A percentile compares a stretch with the other conserved stretches of the same genome.
Conservation (phyloP, 2,113 vertebrate genomes). For the Heterochromis multidens region DNA sequence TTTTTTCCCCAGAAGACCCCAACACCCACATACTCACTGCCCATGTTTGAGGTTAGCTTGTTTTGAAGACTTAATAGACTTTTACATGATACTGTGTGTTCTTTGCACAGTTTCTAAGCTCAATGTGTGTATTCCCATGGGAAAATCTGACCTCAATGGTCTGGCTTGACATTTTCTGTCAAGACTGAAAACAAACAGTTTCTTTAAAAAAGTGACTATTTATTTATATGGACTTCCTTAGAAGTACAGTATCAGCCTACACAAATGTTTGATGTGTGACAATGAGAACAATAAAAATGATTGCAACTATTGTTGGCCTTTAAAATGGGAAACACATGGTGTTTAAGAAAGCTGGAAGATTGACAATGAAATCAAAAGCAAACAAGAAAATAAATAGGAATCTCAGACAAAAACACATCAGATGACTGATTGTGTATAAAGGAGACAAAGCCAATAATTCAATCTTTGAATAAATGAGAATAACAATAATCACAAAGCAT, state of each 20-base stretch:
- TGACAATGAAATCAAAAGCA: background rate
- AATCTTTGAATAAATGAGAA: background rate
- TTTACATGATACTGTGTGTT: background rate
- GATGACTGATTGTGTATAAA: background rate
- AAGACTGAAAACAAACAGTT: background rate
- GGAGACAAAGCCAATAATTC: background rate
- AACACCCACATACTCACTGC: background rate
- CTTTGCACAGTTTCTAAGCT: background rate
- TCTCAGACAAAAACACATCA: background rate
- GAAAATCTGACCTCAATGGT: background rate
- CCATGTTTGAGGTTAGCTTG: background rate
- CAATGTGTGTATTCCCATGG: accelerated
- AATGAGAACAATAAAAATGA: background rate
- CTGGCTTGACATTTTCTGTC: background rate
- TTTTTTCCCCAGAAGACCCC: background rate
- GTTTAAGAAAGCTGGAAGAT: background rate
- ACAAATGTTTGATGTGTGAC: background rate
- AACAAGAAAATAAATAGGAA: background rate
- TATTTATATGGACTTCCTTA: background rate
- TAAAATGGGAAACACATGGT: background rate
- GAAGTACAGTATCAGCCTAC: background rate
- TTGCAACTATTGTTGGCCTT: background rate
- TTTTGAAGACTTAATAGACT: background rate
- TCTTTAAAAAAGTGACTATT: background rate
- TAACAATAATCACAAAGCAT: background rate